Base-by-base conservation (phyloP, 1,140 invertebrate genomes). In the Temnothorax nylanderi region DNA sequence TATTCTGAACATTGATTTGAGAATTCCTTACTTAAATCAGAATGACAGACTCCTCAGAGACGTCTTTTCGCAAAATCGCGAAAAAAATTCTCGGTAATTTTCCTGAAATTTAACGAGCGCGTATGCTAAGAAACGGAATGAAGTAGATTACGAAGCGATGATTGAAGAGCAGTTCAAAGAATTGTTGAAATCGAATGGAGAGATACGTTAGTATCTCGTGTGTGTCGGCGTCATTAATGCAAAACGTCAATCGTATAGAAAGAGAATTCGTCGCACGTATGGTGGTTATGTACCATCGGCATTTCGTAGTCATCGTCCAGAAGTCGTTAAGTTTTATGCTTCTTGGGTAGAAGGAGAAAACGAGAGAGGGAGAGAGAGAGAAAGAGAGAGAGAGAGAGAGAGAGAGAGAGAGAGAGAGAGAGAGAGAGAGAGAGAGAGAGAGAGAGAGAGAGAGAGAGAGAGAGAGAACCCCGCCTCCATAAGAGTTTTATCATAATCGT, bases 241-340 rank as follows among this genome's bases (percentile, higher is more conserved):
- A 62, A 74, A 75, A 41, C 58, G 13, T 37, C 51, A 85, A 85
- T 78, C n/a, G 72, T 16, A 26, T 26, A 26, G 21, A 21, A 85
- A 65, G 3, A 64, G 74, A 78, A 60, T 69, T 80, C 76, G 34
- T 81, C 26, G 85, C 75, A 64, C 58, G 65, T 82, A 71, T 81
- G 32, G 8, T 32, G 51, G 77, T 71, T 82, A 82, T 54, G 16
- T 11, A 54, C 85, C 34, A 62, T 82, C n/a, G 47, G 32, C 51
- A 82, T 87, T 72, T 65, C 75, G 75, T 67, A 86, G 34, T 77
- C 74, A 41, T 65, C 60, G 77, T 60, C 47, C 32, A 71, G 49
- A 82, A 34, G 37, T 44, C 78, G 67, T 87, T 72, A 44, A 87
- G 65, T 87, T 87, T 87, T 87, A 87, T 72, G 67, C 34, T 87